phyloP scores from a whole-genome alignment of 2,888 invertebrate species.

The Lasioglossum villosulum region DNA sequence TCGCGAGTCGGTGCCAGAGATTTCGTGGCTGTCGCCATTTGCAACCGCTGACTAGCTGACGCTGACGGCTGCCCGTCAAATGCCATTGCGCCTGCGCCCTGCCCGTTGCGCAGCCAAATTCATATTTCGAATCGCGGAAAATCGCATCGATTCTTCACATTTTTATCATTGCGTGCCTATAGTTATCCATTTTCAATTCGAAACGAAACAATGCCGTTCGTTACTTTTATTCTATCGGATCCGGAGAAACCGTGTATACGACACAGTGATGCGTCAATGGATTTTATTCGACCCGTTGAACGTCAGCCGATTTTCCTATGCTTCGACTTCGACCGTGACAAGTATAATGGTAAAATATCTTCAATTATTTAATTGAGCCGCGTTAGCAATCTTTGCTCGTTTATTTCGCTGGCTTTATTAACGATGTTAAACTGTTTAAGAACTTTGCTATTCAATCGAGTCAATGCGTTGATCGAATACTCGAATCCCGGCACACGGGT shows the following conservation, averaged over 20 bases:
- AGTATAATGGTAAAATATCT: background rate
- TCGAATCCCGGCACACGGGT: background rate
- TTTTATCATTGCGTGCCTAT: slow-evolving; percentile 3
- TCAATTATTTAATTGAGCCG: background rate
- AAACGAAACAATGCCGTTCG: background rate
- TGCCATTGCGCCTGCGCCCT: slow-evolving; percentile 68
- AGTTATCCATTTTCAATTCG: background rate
- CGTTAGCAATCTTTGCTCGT: background rate
- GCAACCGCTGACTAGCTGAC: slow-evolving; percentile 82
- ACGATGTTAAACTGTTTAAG: background rate
- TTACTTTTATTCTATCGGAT: background rate
- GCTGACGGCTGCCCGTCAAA: slow-evolving; percentile 75
- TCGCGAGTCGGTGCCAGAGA: slow-evolving; percentile 80
- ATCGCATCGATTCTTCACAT: slow-evolving; percentile 41
- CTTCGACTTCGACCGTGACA: background rate
- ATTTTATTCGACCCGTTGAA: background rate
- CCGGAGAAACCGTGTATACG: background rate
- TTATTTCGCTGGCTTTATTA: background rate
- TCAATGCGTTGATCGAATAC: background rate
- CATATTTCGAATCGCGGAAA: slow-evolving; percentile 54
- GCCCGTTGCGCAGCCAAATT: slow-evolving; percentile 61
- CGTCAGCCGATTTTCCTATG: background rate
- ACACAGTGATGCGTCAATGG: background rate
- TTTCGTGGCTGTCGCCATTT: slow-evolving; percentile 83
- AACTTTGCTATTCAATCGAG: background rate